These are phyloP conservation scores for Rhinoraja longicauda DNA, from an alignment of 2,797 vertebrate species.

Conservation along the genomic window DNA sequence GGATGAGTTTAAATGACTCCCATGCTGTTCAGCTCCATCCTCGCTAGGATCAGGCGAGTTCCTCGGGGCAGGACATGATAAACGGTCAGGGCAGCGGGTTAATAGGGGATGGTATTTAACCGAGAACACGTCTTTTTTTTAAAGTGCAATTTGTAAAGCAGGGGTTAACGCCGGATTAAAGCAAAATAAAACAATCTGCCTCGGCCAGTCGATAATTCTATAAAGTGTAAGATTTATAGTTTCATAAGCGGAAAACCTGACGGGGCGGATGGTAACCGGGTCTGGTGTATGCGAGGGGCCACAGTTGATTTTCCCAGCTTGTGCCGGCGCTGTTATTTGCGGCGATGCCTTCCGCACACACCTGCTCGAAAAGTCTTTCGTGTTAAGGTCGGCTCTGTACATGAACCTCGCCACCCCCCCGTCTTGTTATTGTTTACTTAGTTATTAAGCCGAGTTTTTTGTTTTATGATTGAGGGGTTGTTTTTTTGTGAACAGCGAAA, in stretches of 20 bases:
- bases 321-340: background rate
- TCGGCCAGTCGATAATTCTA: constrained; percentile 43
- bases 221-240: constrained; percentile 37
- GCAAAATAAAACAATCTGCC: constrained; percentile 59
- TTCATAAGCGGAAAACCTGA: constrained; percentile 34
- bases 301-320: background rate
- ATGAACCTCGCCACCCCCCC: background rate
- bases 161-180: constrained; percentile 76
- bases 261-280: too few species aligned
- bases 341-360: background rate
- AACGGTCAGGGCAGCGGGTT: constrained; percentile 57
- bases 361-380: background rate
- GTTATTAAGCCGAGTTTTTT: background rate
- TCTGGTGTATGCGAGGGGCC: background rate
- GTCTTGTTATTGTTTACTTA: background rate
- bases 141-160: constrained; percentile 61
- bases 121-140: constrained; percentile 46
- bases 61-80: constrained; percentile 18
- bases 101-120: constrained; percentile 51
- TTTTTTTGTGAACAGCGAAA: background rate
- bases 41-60: background rate
- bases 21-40: constrained; percentile 21
- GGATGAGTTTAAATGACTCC: constrained; percentile 27
- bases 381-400: background rate
- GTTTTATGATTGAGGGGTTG: background rate